A percentile compares a stretch with the other conserved stretches of the same genome.
Evolutionary conservation across 2,888 invertebrate species (phyloP).

Genomic region (Drosophila fulvimacula): DNA sequence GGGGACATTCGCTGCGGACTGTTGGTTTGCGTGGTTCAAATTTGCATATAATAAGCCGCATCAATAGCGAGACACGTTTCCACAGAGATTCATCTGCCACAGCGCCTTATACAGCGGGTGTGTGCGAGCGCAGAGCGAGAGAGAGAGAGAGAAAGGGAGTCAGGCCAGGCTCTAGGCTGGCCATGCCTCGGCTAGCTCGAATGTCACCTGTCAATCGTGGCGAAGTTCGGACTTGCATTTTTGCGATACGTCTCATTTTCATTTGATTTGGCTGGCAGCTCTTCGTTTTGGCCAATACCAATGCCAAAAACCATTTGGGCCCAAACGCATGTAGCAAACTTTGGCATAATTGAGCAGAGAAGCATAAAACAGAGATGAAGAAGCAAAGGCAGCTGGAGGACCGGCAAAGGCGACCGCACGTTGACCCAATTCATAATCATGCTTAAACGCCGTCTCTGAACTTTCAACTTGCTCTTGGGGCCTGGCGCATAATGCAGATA

Average conservation of each 20-base stretch:
- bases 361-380: conserved; percentile 13
- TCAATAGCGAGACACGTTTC: conserved; percentile 83
- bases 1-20: conserved; percentile 45
- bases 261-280: conserved; percentile 74
- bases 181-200: conserved; percentile 22
- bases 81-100: conserved; percentile 62
- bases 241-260: conserved; percentile 82
- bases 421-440: conserved; percentile 82
- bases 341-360: conserved; percentile 74
- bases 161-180: conserved; percentile 24
- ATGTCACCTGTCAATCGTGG: conserved; percentile 79
- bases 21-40: conserved; percentile 73
- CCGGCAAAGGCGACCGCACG: conserved; percentile 57
- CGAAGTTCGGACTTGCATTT: conserved; percentile 67
- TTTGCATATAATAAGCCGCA: conserved; percentile 85
- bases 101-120: conserved; percentile 39
- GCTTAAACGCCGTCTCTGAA: conserved; percentile 78
- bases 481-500: conserved; percentile 75
- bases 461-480: conserved; percentile 75
- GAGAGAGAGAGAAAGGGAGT: conserved; percentile 15
- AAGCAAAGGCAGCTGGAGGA: conserved; percentile 4
- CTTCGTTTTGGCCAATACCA: conserved; percentile 35
- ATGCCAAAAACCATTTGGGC: conserved; percentile 59
- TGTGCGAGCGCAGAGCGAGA: conserved; percentile 12
- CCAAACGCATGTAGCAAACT: conserved; percentile 54